Evolutionary conservation across 1,140 invertebrate genomes (phyloP).

Genomic region (Himalopsyche phryganea): DNA sequence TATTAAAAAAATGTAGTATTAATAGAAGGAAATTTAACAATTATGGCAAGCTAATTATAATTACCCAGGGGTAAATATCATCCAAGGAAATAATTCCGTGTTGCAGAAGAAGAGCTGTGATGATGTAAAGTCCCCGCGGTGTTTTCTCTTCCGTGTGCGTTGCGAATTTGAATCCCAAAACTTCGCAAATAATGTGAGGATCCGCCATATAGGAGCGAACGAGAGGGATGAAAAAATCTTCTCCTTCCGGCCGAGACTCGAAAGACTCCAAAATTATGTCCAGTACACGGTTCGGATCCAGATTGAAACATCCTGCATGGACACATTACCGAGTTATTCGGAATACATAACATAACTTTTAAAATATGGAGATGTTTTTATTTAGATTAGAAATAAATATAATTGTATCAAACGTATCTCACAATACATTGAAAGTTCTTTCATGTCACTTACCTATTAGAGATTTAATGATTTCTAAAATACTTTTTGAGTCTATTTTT

Average conservation of each 20-base stretch:
- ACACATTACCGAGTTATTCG: no score
- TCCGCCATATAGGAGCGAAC: constrained; percentile 84
- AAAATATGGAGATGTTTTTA: not conserved
- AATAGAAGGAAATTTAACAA: no score
- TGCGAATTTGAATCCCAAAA: constrained; percentile 90
- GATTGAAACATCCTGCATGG: constrained; percentile 95
- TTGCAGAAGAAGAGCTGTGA: constrained; percentile 87
- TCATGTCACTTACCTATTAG: constrained; percentile 76
- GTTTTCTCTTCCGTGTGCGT: constrained; percentile 71
- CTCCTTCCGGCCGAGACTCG: constrained; percentile 77
- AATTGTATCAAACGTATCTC: no score
- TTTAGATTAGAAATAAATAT: no score
- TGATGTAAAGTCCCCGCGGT: constrained; percentile 79
- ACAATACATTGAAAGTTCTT: no score
- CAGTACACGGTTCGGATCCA: constrained; percentile 96
- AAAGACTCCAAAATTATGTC: constrained; percentile 97
- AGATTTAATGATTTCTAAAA: constrained; percentile 86
- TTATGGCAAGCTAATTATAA: no score
- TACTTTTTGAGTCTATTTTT: constrained; percentile 56
- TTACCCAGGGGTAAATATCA: constrained; percentile 90
- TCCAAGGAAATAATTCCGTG: constrained; percentile 81
- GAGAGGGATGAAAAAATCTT: constrained; percentile 78
- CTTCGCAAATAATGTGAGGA: constrained; percentile 79
- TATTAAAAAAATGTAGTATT: no score
- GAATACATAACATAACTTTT: not conserved